Percentiles rank a stretch among this genome's conserved stretches.
Evolutionary conservation across 2,113 vertebrate genomes (phyloP).

Genomic region (Motacilla tschutschensis): DNA sequence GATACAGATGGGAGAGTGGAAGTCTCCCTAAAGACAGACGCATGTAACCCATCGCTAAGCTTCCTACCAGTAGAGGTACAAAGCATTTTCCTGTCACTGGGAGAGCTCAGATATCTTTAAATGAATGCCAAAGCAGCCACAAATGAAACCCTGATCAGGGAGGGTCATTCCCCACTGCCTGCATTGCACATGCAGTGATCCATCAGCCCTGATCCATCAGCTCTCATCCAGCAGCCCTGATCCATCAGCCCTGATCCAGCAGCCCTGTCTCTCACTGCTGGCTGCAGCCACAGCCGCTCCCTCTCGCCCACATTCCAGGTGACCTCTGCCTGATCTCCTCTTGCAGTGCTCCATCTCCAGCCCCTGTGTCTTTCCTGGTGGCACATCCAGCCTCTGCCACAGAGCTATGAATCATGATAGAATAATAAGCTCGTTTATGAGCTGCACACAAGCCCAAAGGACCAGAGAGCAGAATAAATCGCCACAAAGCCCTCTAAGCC

Average conservation of each 20-base stretch:
- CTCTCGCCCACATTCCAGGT: not conserved
- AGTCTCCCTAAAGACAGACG: not conserved
- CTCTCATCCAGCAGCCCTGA: not conserved
- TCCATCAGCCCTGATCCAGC: not conserved
- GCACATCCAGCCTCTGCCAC: slow-evolving; percentile 33
- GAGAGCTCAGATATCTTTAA: not conserved
- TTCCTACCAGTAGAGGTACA: not conserved
- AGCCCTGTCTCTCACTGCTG: not conserved
- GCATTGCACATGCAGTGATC: accelerated
- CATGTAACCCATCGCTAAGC: not conserved
- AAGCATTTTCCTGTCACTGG: not conserved
- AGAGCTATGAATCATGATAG: slow-evolving; percentile 49
- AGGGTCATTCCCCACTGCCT: not conserved
- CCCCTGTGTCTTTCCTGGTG: not conserved
- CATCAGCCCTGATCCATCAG: not conserved
- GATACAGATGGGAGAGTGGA: not conserved
- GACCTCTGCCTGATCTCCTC: slow-evolving; percentile 47
- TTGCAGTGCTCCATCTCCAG: not conserved
- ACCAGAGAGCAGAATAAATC: slow-evolving; percentile 50
- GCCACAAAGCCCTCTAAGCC: slow-evolving; percentile 55
- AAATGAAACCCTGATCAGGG: not conserved
- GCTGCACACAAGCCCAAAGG: slow-evolving; percentile 39
- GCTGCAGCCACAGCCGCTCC: not conserved
- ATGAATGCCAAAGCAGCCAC: not conserved
- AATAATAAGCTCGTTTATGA: slow-evolving; percentile 63